Percentiles rank a stretch among this genome's conserved stretches.
phyloP scores from a whole-genome alignment of 2,113 vertebrate genomes.

The Hypanus sabinus region DNA sequence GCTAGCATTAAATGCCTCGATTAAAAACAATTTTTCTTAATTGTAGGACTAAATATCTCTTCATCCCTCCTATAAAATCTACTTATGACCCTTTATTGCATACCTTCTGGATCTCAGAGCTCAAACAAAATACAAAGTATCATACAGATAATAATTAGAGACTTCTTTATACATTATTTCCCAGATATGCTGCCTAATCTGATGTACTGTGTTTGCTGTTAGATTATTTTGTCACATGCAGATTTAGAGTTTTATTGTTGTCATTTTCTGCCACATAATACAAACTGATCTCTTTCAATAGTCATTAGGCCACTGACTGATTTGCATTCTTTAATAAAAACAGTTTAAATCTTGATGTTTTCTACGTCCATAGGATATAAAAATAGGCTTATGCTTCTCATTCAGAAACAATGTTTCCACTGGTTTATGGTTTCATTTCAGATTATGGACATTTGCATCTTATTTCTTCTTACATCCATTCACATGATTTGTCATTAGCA shows the following conservation, averaged over 20 bases:
- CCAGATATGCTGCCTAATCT: background rate
- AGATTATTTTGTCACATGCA: background rate
- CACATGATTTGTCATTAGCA: background rate
- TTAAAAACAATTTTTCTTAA: background rate
- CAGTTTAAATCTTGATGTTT: background rate
- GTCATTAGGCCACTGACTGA: background rate
- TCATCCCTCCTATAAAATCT: background rate
- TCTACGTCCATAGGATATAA: background rate
- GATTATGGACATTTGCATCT: background rate
- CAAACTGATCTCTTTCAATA: background rate
- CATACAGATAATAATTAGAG: background rate
- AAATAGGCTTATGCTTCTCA: background rate
- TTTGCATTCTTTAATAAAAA: constrained; percentile 29
- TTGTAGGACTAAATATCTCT: background rate
- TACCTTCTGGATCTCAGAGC: background rate
- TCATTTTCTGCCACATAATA: background rate
- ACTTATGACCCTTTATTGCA: constrained; percentile 1
- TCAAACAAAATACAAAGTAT: background rate
- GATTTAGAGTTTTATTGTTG: background rate
- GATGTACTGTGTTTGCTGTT: background rate
- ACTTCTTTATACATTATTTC: background rate
- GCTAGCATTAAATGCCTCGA: background rate
- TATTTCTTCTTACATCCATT: background rate
- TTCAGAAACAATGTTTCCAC: too few species aligned
- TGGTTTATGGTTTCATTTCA: constrained; percentile 2